phyloP scores from a whole-genome alignment of 2,888 invertebrate genomes.

The Pteria penguin region DNA sequence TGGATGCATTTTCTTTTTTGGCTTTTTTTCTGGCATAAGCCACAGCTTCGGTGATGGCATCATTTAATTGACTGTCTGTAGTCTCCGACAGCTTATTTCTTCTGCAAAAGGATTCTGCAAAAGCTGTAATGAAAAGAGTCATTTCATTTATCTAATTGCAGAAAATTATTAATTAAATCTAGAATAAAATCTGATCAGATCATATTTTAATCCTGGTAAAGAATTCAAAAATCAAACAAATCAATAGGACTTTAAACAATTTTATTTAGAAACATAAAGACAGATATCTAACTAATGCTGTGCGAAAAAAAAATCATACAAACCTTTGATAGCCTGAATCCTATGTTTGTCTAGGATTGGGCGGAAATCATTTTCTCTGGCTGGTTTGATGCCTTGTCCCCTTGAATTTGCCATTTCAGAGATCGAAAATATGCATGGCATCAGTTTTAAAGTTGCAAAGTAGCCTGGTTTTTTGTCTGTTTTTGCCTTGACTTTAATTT shows the following conservation, averaged over 20 bases:
- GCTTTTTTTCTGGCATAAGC: not conserved
- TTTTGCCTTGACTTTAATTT: not conserved
- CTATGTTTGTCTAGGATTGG: not conserved
- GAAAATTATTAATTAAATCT: too few species aligned
- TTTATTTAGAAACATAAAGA: not conserved
- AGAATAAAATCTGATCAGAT: too few species aligned
- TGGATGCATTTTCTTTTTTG: not conserved
- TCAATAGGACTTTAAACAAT: not conserved
- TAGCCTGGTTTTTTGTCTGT: not conserved
- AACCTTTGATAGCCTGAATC: not conserved
- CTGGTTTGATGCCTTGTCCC: not conserved
- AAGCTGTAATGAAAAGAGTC: not conserved
- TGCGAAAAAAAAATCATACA: not conserved
- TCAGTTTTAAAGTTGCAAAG: not conserved
- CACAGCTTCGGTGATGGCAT: not conserved
- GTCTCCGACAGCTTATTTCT: not conserved
- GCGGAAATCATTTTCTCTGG: not conserved
- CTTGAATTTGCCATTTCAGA: not conserved
- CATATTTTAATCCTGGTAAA: not conserved
- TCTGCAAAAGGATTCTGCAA: not conserved
- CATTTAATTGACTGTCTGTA: not conserved
- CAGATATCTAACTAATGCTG: not conserved
- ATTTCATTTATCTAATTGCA: too few species aligned
- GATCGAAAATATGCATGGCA: not conserved
- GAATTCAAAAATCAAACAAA: not conserved